Conservation (phyloP, 2,113 vertebrate genomes). For the Formicarius rufipectus region DNA sequence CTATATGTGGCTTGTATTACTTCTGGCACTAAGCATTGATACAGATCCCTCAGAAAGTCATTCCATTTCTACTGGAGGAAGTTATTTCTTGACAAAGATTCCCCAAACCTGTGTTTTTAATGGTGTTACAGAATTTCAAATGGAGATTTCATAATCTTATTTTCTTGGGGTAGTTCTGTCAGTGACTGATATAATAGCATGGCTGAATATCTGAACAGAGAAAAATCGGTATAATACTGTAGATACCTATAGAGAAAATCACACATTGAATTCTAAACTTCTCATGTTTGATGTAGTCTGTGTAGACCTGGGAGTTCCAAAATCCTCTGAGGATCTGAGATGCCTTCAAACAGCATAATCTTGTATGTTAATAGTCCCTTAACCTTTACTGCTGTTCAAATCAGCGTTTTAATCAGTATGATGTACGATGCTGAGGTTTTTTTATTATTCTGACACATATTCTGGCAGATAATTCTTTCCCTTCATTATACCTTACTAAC, state of each 20-base stretch:
- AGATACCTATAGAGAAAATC: conserved; percentile 19
- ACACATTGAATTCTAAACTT: background rate
- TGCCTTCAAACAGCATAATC: background rate
- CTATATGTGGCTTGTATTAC: background rate
- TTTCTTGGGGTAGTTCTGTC: conserved; percentile 51
- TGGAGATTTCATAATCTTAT: conserved; percentile 41
- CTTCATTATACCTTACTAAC: background rate
- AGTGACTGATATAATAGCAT: background rate
- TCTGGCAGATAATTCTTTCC: background rate
- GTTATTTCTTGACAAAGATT: conserved; percentile 11
- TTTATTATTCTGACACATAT: background rate
- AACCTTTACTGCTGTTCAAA: conserved; percentile 18
- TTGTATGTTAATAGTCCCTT: conserved; percentile 21
- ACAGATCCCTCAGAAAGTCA: background rate
- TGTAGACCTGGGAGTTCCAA: background rate
- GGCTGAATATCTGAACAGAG: conserved; percentile 1
- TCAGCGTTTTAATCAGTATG: background rate
- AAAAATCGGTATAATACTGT: background rate
- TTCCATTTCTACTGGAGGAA: conserved; percentile 14
- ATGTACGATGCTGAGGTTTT: background rate
- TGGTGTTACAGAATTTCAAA: conserved; percentile 41
- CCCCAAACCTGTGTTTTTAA: conserved; percentile 13
- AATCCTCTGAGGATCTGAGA: background rate
- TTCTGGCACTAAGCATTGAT: background rate
- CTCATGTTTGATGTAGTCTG: background rate